These are phyloP conservation scores for Manis javanica DNA, from an alignment of 2,797 vertebrate species.

Conservation along the genomic window DNA sequence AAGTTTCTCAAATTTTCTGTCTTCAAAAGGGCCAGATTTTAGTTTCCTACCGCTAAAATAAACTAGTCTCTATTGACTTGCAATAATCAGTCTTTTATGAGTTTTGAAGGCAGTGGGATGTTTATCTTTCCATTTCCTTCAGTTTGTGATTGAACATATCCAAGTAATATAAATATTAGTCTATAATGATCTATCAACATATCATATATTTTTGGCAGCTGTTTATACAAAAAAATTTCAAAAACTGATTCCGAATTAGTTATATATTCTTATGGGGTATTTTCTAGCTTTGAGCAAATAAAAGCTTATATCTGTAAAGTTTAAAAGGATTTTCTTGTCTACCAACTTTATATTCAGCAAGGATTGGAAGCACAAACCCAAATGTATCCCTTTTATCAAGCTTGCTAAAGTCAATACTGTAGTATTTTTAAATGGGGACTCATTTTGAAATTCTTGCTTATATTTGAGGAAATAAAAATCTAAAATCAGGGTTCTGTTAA, in stretches of 20 bases:
- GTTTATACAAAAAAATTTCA: constrained; percentile 47
- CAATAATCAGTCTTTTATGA: constrained; percentile 45
- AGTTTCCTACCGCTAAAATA: constrained; percentile 57
- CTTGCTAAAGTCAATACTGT: constrained; percentile 1
- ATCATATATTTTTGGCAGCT: constrained; percentile 55
- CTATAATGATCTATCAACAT: constrained; percentile 29
- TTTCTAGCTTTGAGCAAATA: constrained; percentile 56
- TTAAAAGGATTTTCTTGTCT: constrained; percentile 35
- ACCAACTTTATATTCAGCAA: neutral
- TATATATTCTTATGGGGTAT: constrained; percentile 33
- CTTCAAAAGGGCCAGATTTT: constrained; percentile 34
- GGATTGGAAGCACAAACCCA: neutral
- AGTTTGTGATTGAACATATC: constrained; percentile 32
- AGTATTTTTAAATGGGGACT: constrained; percentile 3
- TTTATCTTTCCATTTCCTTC: constrained; percentile 45
- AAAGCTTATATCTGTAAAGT: constrained; percentile 38
- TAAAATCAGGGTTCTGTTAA: neutral
- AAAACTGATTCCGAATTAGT: constrained; percentile 50
- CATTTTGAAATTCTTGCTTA: constrained; percentile 28
- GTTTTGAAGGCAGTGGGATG: neutral
- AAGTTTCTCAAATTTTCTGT: constrained; percentile 35
- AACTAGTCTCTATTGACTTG: constrained; percentile 14
- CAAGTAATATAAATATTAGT: constrained; percentile 61
- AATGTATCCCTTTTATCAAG: constrained; percentile 26
- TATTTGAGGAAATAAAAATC: constrained; percentile 17